Percentiles rank a stretch among this genome's conserved stretches.
Evolutionary conservation across 2,888 invertebrate genomes (phyloP).

Genomic region (Polydesmus complanatus): DNA sequence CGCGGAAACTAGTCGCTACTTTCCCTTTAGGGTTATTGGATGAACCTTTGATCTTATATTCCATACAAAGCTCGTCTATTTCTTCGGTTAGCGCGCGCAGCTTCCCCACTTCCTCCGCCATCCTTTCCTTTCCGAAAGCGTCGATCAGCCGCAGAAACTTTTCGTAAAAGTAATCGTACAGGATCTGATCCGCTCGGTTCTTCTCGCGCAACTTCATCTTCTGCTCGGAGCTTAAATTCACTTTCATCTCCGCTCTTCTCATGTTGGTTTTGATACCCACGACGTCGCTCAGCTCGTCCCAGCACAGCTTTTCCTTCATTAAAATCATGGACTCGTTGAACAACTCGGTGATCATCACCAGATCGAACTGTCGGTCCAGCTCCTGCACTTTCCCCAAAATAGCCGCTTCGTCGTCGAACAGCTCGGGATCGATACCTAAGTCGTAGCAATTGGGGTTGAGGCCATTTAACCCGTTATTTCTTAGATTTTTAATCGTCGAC

Average conservation of each 20-base stretch:
- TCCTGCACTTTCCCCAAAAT: neutral
- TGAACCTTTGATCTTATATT: too few species aligned
- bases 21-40: too few species aligned
- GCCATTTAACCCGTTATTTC: too few species aligned
- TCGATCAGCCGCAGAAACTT: slow-evolving; percentile 14
- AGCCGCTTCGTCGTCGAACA: neutral
- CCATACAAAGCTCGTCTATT: too few species aligned
- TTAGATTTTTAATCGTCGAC: neutral
- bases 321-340: slow-evolving; percentile 30
- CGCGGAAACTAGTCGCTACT: too few species aligned
- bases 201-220: slow-evolving; percentile 5
- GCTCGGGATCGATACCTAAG: slow-evolving; percentile 1
- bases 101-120: slow-evolving; percentile 20
- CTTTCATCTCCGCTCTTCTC: slow-evolving; percentile 2
- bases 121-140: slow-evolving; percentile 16
- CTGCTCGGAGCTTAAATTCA: neutral
- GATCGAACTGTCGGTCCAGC: slow-evolving; percentile 24
- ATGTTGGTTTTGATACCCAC: slow-evolving; percentile 23
- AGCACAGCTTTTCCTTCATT: slow-evolving; percentile 28
- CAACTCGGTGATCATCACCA: slow-evolving; percentile 30
- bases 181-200: slow-evolving; percentile 25
- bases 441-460: slow-evolving; percentile 16
- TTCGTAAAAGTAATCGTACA: slow-evolving; percentile 25
- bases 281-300: slow-evolving; percentile 30
- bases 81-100: too few species aligned